A percentile compares a stretch with the other conserved stretches of the same genome.
These are phyloP conservation scores for Phoeniculus purpureus DNA, from an alignment of 2,797 vertebrate genomes.

Conservation along the genomic window DNA sequence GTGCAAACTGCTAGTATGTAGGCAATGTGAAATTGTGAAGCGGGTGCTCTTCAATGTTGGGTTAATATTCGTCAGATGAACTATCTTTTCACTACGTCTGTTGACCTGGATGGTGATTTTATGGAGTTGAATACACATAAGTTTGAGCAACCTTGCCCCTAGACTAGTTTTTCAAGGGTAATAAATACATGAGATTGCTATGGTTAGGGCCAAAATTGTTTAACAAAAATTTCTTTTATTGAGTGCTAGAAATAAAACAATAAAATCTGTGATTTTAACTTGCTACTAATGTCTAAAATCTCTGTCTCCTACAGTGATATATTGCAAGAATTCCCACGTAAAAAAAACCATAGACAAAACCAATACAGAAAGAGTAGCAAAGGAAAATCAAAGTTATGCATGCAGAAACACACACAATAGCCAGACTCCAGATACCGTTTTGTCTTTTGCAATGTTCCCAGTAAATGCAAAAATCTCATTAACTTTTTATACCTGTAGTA, in stretches of 20 bases:
- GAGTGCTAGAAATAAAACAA: too few relatives aligned
- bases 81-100: background rate
- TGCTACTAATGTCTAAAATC: background rate
- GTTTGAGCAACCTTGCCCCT: background rate
- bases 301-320: background rate
- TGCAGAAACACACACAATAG: background rate
- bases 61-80: background rate
- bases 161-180: background rate
- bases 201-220: background rate
- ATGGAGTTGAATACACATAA: accelerated
- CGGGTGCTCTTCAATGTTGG: background rate
- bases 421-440: background rate
- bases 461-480: background rate
- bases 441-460: background rate
- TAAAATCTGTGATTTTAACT: too few relatives aligned
- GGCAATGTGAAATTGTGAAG: background rate
- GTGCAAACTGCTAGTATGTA: background rate
- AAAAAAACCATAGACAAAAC: background rate
- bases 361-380: background rate
- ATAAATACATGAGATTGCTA: background rate
- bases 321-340: background rate
- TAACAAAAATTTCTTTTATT: background rate
- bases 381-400: background rate
- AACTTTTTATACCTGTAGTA: background rate
- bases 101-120: background rate